Conservation (phyloP, 2,797 vertebrate species). For the Neomorphus geoffroyi region DNA sequence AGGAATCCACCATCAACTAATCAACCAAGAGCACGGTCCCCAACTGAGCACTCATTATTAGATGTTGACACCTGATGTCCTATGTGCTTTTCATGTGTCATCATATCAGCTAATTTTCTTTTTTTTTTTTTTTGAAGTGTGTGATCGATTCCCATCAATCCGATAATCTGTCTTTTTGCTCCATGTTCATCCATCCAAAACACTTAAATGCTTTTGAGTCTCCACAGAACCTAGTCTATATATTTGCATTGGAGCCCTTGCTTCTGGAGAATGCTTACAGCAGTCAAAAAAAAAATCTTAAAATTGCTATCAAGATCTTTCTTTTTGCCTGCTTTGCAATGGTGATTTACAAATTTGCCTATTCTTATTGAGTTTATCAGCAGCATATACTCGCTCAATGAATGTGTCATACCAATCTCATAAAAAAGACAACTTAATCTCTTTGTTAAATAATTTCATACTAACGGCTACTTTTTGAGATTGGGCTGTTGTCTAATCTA, state of each 20-base stretch:
- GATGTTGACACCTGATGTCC: not conserved
- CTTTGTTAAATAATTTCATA: slow-evolving; percentile 24
- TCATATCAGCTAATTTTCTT: fast-evolving
- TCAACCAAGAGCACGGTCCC: not conserved
- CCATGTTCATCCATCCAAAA: not conserved
- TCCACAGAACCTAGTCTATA: not conserved
- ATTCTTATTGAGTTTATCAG: not conserved
- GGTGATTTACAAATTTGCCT: not conserved
- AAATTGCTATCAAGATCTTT: not conserved
- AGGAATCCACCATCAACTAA: not conserved
- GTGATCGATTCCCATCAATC: not conserved
- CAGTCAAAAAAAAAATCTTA: not conserved
- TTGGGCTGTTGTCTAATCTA: not conserved
- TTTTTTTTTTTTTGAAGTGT: not conserved
- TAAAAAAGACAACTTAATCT: not conserved
- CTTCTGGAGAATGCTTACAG: fast-evolving
- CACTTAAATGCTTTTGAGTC: not conserved
- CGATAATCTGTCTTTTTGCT: not conserved
- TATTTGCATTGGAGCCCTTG: not conserved
- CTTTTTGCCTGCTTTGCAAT: not conserved
- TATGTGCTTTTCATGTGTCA: not conserved
- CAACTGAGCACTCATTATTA: not conserved
- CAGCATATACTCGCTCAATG: not conserved
- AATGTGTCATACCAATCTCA: not conserved
- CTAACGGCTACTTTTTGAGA: not conserved